Evolutionary conservation across 35 echinoderm and acorn worm species (phyloP), one percentile per base, ranked within the genome.

Genomic region (Patiria miniata): DNA sequence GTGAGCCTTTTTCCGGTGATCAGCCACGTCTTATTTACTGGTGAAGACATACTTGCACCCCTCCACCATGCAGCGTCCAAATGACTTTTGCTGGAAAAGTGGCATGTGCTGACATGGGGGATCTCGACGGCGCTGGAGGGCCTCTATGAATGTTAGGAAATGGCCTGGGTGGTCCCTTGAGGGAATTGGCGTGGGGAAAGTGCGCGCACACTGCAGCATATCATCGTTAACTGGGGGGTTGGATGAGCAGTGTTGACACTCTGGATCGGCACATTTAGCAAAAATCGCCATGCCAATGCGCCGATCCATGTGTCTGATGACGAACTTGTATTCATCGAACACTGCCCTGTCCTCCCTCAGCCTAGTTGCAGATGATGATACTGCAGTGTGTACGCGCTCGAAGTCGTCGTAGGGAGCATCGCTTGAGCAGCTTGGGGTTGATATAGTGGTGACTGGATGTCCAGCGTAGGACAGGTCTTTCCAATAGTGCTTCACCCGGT

Each of bases 31-130:
- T 32, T 2, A 7, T 50, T 51, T 2, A 39, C 61, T 78, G 0
- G 86, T 44, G 52, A 79, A 87, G 4, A 87, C 86, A 78, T 87
- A 87, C 23, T 47, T 50, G 29, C 86, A 87, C 1, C 68, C 55
- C 12, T 33, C 29, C 1, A 7, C 2, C 50, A 79, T 2, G n/a
- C 86, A 87, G 9, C 86, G 18, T 8, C 86, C 86, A 17, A 87
- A 51, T 1, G 40, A 38, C 33, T 87, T 87, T 17, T 9, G 37
- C 21, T 78, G 69, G 18, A 87, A 77, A 1, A 18, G 19, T 15
- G 69, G 86, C 37, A 87, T 38, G 52, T 87, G 44, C 21, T 78
- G 23, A 33, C 86, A 87, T 1, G 65, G 37, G 14, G 76, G 5
- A 5, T 7, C 76, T 7, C 33, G 2, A 5, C 22, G 39, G 16